A percentile compares a stretch with the other conserved stretches of the same genome.
Conservation (phyloP, 2,113 vertebrate genomes). For the Cyanistes caeruleus region DNA sequence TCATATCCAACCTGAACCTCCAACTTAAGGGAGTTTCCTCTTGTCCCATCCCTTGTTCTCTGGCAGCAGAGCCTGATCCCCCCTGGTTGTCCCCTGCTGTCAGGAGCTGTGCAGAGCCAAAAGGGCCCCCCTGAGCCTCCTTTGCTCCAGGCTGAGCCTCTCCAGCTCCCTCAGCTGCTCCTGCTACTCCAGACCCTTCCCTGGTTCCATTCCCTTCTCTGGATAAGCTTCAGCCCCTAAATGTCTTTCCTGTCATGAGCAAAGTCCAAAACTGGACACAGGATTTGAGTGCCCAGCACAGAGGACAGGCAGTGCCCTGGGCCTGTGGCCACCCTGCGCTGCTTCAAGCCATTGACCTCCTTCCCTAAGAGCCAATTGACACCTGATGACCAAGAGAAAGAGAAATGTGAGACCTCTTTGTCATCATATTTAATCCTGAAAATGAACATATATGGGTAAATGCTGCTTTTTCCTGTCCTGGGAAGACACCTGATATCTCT, state of each 20-base stretch:
- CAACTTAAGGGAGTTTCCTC: fast-evolving
- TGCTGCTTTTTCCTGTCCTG: not conserved
- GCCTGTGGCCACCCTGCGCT: not conserved
- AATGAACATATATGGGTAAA: not conserved
- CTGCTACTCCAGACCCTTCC: not conserved
- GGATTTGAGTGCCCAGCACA: not conserved
- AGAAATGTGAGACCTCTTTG: not conserved
- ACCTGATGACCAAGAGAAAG: not conserved
- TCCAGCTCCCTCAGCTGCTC: not conserved
- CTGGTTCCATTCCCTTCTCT: not conserved
- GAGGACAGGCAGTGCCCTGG: not conserved
- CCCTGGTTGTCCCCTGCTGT: not conserved
- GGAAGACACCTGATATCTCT: not conserved
- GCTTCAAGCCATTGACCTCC: not conserved
- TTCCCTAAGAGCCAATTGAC: not conserved
- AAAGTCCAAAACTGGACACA: not conserved
- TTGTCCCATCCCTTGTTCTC: fast-evolving
- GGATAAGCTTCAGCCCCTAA: not conserved
- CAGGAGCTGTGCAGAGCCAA: not conserved
- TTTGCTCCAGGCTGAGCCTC: not conserved
- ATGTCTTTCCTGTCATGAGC: not conserved
- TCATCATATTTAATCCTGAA: not conserved
- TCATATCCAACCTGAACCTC: not conserved
- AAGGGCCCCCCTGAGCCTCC: not conserved
- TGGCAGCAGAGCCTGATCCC: fast-evolving